A percentile compares a stretch with the other conserved stretches of the same genome.
These are phyloP conservation scores for Pseudorhombus dupliciocellatus DNA, from an alignment of 2,113 vertebrate species.

Conservation along the genomic window DNA sequence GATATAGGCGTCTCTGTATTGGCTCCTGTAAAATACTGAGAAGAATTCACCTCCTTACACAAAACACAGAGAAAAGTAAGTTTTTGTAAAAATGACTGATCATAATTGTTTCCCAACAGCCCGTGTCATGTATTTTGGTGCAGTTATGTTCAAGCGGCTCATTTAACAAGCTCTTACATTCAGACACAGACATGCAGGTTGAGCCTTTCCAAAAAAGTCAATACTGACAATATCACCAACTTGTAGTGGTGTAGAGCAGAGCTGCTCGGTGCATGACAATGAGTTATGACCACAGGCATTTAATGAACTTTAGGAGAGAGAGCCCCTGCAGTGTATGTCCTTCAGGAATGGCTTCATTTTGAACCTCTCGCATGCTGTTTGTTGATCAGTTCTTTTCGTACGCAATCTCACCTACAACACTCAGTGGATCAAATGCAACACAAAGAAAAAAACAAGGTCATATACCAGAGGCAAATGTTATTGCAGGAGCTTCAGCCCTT, in stretches of 20 bases:
- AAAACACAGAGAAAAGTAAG: background rate
- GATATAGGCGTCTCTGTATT: background rate
- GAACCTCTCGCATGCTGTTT: background rate
- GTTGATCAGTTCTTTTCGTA: background rate
- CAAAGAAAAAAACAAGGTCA: background rate
- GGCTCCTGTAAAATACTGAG: background rate
- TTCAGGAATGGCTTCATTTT: background rate
- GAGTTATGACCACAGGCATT: slow-evolving; percentile 31
- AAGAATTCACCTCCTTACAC: background rate
- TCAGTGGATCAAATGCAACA: background rate
- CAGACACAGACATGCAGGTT: background rate
- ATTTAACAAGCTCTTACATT: background rate
- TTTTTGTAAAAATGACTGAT: too few relatives aligned
- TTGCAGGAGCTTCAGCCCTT: background rate
- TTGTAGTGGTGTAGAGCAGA: slow-evolving; percentile 9
- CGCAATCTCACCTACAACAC: slow-evolving; percentile 18
- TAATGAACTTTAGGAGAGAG: slow-evolving; percentile 24
- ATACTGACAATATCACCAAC: slow-evolving; percentile 5
- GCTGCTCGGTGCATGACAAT: slow-evolving; percentile 20
- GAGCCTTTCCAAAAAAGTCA: background rate
- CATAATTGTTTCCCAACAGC: too few relatives aligned
- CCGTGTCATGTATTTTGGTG: background rate
- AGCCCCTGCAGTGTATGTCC: slow-evolving; percentile 11
- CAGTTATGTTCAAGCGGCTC: background rate
- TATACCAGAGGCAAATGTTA: slow-evolving; percentile 14